Conservation (phyloP, 2,888 invertebrate species). For the Peribatodes rhomboidaria region DNA sequence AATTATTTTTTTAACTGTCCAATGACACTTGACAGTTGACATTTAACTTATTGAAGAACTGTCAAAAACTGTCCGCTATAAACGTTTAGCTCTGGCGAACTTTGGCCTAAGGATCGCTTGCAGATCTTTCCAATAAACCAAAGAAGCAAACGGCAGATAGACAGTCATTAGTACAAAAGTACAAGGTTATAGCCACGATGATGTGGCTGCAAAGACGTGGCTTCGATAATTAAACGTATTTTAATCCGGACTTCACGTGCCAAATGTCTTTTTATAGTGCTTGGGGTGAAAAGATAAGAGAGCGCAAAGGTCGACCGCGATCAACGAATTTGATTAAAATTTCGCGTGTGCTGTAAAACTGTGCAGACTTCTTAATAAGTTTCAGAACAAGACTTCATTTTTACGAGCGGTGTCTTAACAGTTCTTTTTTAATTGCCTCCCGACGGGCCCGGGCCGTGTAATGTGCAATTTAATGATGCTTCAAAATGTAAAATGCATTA, state of each 20-base stretch:
- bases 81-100: no score
- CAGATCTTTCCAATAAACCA: conserved; percentile 1
- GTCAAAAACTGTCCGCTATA: no score
- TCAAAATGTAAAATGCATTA: conserved; percentile 85
- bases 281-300: conserved; percentile 55
- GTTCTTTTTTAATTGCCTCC: conserved; percentile 84
- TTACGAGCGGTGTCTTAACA: conserved; percentile 81
- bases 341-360: conserved; percentile 67
- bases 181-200: not conserved
- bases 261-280: conserved; percentile 44
- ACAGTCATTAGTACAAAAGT: not conserved
- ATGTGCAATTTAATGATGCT: conserved; percentile 84
- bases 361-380: conserved; percentile 82
- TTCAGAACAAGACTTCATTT: conserved; percentile 80
- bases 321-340: conserved; percentile 73
- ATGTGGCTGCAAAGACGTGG: not conserved
- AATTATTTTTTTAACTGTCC: no score
- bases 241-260: conserved; percentile 32
- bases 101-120: no score
- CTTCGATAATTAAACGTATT: conserved; percentile 15
- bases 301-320: conserved; percentile 57
- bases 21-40: no score
- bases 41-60: no score
- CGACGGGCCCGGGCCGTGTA: conserved; percentile 75
- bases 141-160: not conserved